These are phyloP conservation scores for Drosophila repletoides DNA, from an alignment of 1,140 invertebrate species.

Conservation along the genomic window DNA sequence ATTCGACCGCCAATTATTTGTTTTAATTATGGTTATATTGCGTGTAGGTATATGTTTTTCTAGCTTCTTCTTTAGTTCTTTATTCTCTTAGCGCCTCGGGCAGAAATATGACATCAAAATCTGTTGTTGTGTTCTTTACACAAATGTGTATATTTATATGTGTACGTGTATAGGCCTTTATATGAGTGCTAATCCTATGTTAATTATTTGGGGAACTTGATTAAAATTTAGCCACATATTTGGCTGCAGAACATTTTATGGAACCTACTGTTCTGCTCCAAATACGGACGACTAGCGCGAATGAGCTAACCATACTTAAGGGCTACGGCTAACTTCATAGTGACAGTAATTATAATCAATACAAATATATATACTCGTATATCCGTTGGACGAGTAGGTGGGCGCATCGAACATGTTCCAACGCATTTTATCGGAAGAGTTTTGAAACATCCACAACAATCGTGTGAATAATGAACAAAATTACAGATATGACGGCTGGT, in stretches of 20 bases:
- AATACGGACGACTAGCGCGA: neutral
- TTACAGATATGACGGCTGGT: constrained; percentile 10
- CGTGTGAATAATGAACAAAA: constrained; percentile 11
- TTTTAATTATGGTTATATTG: neutral
- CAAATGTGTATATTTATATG: neutral
- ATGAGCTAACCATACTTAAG: neutral
- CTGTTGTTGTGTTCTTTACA: neutral
- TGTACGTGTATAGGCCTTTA: neutral
- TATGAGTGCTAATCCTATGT: too few species aligned
- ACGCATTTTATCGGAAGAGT: constrained; percentile 48
- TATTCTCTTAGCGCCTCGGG: neutral
- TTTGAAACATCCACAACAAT: constrained; percentile 48
- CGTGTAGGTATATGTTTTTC: neutral
- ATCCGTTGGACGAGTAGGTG: too few species aligned
- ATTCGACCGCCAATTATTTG: neutral
- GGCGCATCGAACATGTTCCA: constrained; percentile 76
- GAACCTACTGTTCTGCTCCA: neutral
- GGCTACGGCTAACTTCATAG: constrained; percentile 84
- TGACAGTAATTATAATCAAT: constrained; percentile 84
- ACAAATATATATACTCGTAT: constrained; percentile 41
- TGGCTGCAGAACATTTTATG: constrained; percentile 1
- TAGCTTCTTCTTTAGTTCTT: neutral
- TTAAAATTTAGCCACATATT: neutral
- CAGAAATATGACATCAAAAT: neutral
- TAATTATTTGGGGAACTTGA: constrained; percentile 8